phyloP scores from a whole-genome alignment of 1,140 invertebrate genomes.

The Nasonia longicornis region DNA sequence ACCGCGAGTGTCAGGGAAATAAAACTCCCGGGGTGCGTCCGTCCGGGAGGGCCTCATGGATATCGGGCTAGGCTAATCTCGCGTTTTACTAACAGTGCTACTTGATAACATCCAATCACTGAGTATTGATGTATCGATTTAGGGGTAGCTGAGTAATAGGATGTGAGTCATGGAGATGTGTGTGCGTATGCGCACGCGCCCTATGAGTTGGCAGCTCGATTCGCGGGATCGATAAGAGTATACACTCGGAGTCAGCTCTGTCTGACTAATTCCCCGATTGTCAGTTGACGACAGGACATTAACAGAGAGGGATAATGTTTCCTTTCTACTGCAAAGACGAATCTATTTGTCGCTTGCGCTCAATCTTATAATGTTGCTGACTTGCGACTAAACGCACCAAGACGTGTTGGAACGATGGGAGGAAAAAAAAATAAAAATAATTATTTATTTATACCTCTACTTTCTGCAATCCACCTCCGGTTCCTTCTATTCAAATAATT shows the following conservation, averaged over 20 bases:
- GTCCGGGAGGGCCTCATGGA: not conserved
- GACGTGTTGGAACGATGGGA: not conserved
- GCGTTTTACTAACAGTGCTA: not conserved
- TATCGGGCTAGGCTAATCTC: not conserved
- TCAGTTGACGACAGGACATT: not conserved
- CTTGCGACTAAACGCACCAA: not conserved
- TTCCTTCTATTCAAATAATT: not conserved
- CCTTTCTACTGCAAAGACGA: not conserved
- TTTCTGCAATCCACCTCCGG: not conserved
- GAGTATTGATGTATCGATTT: conserved; percentile 1
- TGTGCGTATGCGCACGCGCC: not conserved
- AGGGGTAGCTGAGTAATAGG: conserved; percentile 2
- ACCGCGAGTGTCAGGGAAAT: not conserved
- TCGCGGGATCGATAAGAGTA: not conserved
- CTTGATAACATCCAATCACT: not conserved
- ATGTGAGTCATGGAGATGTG: not conserved
- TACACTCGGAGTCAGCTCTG: not conserved
- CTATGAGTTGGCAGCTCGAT: conserved; percentile 2
- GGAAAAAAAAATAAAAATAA: not conserved
- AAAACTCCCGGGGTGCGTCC: not conserved
- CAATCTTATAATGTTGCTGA: not conserved
- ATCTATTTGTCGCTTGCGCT: not conserved
- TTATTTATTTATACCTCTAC: not conserved
- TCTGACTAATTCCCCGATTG: not conserved
- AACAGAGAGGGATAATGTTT: not conserved